A percentile compares a stretch with the other conserved stretches of the same genome.
Conservation (phyloP, 2,888 invertebrate species). For the Biston stratarius region DNA sequence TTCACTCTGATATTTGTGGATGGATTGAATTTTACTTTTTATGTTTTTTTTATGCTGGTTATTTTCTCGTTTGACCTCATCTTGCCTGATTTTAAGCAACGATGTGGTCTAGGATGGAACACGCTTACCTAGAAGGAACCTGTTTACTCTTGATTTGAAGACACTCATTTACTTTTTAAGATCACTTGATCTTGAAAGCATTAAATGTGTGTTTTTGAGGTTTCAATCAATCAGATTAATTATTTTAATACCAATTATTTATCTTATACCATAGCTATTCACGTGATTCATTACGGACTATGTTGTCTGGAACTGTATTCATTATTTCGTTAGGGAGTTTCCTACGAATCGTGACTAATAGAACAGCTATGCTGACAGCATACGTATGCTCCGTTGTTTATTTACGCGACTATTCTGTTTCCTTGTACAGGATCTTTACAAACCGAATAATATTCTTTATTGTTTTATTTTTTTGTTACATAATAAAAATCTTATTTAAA, state of each 20-base stretch:
- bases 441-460: background rate
- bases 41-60: too few relatives aligned
- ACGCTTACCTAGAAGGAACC: too few relatives aligned
- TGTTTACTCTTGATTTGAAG: too few relatives aligned
- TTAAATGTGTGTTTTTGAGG: background rate
- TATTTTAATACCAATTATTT: too few relatives aligned
- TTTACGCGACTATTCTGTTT: slow-evolving; percentile 24
- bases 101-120: too few relatives aligned
- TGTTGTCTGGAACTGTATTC: too few relatives aligned
- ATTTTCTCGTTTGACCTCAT: too few relatives aligned
- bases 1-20: too few relatives aligned
- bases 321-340: slow-evolving; percentile 19
- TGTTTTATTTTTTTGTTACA: background rate
- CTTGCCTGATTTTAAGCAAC: too few relatives aligned
- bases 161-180: too few relatives aligned
- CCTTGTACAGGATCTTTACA: slow-evolving; percentile 2
- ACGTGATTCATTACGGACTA: slow-evolving; percentile 8
- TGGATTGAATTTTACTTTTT: too few relatives aligned
- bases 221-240: background rate
- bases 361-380: slow-evolving; percentile 22
- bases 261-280: background rate
- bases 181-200: too few relatives aligned
- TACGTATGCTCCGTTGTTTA: slow-evolving; percentile 10
- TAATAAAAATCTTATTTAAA: background rate
- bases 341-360: slow-evolving; percentile 38